phyloP scores from a whole-genome alignment of 2,113 vertebrate genomes.

The Apus apus region DNA sequence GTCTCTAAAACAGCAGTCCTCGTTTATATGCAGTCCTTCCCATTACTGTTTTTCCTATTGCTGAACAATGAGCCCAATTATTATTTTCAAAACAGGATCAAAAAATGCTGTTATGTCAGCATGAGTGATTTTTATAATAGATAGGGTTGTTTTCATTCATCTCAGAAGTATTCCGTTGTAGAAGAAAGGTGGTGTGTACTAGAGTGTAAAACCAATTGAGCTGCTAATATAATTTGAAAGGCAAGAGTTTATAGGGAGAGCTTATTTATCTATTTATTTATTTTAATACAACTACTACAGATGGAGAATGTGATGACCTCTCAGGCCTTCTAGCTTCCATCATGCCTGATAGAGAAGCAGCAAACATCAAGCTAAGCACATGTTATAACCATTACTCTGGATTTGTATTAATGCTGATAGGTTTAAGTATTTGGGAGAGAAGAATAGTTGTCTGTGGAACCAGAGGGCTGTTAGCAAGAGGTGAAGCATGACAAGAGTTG shows the following conservation, averaged over 20 bases:
- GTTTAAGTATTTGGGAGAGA: background rate
- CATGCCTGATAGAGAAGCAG: background rate
- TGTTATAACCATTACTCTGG: background rate
- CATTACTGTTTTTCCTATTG: background rate
- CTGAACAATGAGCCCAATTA: slow-evolving; percentile 17
- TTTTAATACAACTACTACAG: background rate
- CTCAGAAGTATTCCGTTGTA: slow-evolving; percentile 9
- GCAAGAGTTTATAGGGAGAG: background rate
- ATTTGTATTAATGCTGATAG: background rate
- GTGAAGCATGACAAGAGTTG: background rate
- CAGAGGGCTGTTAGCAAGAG: background rate
- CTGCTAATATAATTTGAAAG: background rate
- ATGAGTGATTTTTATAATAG: slow-evolving; percentile 42
- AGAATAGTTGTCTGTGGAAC: background rate
- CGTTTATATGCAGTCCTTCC: background rate
- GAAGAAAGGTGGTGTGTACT: slow-evolving; percentile 16
- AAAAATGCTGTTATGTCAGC: background rate
- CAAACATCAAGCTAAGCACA: background rate
- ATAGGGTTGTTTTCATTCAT: slow-evolving; percentile 14
- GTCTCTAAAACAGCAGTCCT: background rate
- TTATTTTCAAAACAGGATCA: background rate
- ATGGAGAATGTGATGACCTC: background rate
- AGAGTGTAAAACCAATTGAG: slow-evolving; percentile 38
- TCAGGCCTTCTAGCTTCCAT: background rate
- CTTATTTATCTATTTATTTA: background rate